A percentile compares a stretch with the other conserved stretches of the same genome.
phyloP scores from a whole-genome alignment of 2,888 invertebrate genomes.

The Microctonus hyperodae region DNA sequence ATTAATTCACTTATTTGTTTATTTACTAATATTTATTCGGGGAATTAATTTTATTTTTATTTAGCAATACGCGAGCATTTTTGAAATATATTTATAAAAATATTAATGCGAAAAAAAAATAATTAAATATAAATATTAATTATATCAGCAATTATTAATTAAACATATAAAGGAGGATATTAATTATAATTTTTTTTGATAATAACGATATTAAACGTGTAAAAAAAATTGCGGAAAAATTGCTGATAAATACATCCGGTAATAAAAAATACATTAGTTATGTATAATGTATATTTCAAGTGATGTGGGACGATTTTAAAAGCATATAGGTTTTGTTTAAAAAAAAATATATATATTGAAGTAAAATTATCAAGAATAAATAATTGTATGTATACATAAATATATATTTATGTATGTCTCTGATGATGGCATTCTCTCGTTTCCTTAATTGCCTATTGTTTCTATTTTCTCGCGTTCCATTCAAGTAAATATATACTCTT shows the following conservation, averaged over 20 bases:
- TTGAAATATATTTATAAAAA: neutral
- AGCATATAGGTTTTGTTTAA: neutral
- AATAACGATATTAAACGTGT: neutral
- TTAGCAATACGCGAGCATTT: neutral
- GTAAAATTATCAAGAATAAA: conserved; percentile 12
- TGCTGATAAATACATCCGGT: conserved; percentile 31
- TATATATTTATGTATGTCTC: conserved; percentile 13
- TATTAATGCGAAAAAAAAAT: neutral
- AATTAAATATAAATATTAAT: neutral
- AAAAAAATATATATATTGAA: conserved; percentile 20
- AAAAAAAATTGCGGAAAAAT: conserved; percentile 16
- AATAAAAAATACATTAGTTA: conserved; percentile 32
- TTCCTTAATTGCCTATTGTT: conserved; percentile 38
- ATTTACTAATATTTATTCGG: neutral
- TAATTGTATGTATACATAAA: neutral
- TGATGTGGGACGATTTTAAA: conserved; percentile 6
- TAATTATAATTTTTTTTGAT: neutral
- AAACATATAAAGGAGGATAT: neutral
- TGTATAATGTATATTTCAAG: too few relatives aligned
- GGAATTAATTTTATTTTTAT: neutral
- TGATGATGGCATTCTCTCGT: conserved; percentile 14
- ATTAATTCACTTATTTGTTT: too few relatives aligned
- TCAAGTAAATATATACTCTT: neutral
- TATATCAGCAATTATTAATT: neutral
- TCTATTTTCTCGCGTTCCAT: conserved; percentile 26